These are phyloP conservation scores for Aix galericulata DNA, from an alignment of 2,113 vertebrate species.

Conservation along the genomic window DNA sequence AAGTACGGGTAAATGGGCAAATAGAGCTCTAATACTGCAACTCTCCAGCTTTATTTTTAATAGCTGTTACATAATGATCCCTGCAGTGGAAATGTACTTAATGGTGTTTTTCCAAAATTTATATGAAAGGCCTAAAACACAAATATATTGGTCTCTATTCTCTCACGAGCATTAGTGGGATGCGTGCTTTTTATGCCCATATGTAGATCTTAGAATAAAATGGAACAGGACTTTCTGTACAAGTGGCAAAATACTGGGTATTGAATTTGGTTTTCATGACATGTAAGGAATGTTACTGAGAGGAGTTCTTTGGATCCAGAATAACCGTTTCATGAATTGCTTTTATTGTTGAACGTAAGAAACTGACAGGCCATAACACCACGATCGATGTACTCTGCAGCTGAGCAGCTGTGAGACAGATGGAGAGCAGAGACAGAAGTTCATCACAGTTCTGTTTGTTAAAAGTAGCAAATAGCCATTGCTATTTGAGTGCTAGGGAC, in stretches of 20 bases:
- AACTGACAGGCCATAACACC: not conserved
- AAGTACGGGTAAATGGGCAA: not conserved
- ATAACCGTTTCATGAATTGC: not conserved
- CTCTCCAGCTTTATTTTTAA: not conserved
- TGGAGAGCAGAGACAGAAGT: not conserved
- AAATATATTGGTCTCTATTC: not conserved
- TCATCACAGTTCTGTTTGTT: not conserved
- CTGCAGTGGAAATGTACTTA: conserved; percentile 17
- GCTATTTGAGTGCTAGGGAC: not conserved
- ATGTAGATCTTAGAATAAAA: not conserved
- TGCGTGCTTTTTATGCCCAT: not conserved
- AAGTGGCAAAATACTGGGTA: not conserved
- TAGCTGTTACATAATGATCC: conserved; percentile 1
- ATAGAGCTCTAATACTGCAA: not conserved
- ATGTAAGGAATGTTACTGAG: not conserved
- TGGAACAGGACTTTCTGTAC: conserved; percentile 47
- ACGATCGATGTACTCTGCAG: not conserved
- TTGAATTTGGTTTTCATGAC: not conserved
- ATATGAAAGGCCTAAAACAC: not conserved
- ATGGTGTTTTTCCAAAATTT: conserved; percentile 3
- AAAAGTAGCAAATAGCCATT: not conserved
- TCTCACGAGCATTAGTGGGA: not conserved
- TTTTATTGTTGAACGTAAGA: conserved; percentile 33
- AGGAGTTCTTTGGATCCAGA: not conserved
- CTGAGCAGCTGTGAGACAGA: conserved; percentile 48